Evolutionary conservation across 2,113 vertebrate species (phyloP).

Genomic region (Redunca redunca): DNA sequence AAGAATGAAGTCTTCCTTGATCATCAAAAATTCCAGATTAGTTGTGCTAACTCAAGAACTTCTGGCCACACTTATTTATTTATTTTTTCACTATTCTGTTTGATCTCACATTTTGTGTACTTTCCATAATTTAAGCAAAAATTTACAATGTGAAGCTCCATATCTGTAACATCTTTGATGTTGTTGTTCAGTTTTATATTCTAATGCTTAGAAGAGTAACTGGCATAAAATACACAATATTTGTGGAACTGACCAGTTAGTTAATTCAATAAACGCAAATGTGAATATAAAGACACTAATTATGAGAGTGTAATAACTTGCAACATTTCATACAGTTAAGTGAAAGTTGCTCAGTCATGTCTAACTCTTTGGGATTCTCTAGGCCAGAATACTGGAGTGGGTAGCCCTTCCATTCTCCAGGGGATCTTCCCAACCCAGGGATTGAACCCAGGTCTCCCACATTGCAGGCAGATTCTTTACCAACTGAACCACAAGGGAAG

Average conservation of each 20-base stretch:
- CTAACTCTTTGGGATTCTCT: background rate
- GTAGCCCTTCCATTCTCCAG: background rate
- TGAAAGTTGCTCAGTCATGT: background rate
- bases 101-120: background rate
- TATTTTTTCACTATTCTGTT: background rate
- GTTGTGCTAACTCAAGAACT: background rate
- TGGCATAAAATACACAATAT: background rate
- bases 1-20: background rate
- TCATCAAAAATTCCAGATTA: background rate
- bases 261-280: background rate
- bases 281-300: background rate
- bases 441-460: accelerated
- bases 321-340: background rate
- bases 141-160: background rate
- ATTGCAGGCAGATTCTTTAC: background rate
- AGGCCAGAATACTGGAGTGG: background rate
- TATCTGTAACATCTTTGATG: background rate
- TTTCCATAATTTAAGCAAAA: background rate
- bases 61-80: background rate
- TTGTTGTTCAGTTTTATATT: background rate
- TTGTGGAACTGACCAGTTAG: background rate
- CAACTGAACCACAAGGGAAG: background rate
- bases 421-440: background rate
- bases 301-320: background rate
- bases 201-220: background rate